phyloP scores from a whole-genome alignment of 2,797 vertebrate species.

The Centroberyx gerrardi region DNA sequence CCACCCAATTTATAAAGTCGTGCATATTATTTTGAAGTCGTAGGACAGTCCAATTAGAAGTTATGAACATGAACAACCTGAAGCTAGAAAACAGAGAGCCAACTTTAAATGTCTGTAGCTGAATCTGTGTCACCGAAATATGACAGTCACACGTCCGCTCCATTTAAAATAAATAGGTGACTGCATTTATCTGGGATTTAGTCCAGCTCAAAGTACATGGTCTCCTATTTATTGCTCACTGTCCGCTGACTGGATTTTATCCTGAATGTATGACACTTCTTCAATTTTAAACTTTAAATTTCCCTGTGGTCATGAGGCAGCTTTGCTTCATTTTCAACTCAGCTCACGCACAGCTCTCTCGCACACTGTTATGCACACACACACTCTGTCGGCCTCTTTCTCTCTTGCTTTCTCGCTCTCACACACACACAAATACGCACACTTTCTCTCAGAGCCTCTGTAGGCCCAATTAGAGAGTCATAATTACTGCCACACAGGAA shows the following conservation, averaged over 20 bases:
- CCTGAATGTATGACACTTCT: constrained; percentile 15
- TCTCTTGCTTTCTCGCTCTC: background rate
- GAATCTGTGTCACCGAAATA: constrained; percentile 1
- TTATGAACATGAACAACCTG: too few species aligned
- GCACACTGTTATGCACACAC: constrained; percentile 55
- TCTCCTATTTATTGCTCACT: constrained; percentile 3
- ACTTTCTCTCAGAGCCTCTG: constrained; percentile 59
- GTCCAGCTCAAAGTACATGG: background rate
- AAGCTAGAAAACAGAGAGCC: too few species aligned
- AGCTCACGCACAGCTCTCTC: constrained; percentile 37
- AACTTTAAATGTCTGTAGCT: background rate
- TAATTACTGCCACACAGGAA: constrained; percentile 76
- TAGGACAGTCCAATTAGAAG: too few species aligned
- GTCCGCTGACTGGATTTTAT: constrained; percentile 19
- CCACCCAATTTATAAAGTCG: constrained; percentile 27
- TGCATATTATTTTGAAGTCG: background rate
- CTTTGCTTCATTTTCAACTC: constrained; percentile 65
- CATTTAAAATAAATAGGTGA: background rate
- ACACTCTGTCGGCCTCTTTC: constrained; percentile 24
- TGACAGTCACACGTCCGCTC: background rate
- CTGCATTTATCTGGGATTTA: too few species aligned
- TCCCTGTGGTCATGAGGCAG: constrained; percentile 51
- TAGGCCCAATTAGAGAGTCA: constrained; percentile 75
- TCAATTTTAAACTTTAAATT: constrained; percentile 51
- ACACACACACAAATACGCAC: constrained; percentile 27